A percentile compares a stretch with the other conserved stretches of the same genome.
These are phyloP conservation scores for Bubalus kerabau DNA, from an alignment of 2,113 vertebrate species.

Conservation along the genomic window DNA sequence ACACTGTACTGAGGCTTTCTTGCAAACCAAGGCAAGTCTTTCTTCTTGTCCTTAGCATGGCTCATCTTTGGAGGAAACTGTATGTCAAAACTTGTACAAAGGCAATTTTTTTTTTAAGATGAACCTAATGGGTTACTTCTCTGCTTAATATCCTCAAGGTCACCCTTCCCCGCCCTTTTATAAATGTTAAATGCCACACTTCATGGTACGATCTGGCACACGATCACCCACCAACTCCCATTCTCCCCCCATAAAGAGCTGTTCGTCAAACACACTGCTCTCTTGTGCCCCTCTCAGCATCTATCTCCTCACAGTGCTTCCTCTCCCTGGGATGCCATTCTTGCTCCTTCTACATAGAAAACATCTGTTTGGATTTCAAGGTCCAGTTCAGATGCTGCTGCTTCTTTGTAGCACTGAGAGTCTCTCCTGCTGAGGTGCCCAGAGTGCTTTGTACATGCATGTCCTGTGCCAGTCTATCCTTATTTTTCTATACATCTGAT, in stretches of 20 bases:
- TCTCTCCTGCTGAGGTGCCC: neutral
- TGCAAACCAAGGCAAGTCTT: neutral
- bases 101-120: neutral
- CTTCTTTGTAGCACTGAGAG: fast-evolving
- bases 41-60: neutral
- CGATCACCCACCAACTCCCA: neutral
- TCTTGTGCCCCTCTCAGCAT: neutral
- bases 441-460: neutral
- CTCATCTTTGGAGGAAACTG: neutral
- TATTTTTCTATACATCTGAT: neutral
- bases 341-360: neutral
- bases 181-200: neutral
- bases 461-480: fast-evolving
- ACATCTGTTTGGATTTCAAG: neutral
- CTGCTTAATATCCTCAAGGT: neutral
- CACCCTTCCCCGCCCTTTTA: fast-evolving
- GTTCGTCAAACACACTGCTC: fast-evolving
- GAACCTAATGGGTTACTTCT: neutral
- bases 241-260: too few relatives aligned
- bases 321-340: neutral
- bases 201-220: fast-evolving
- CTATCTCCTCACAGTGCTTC: neutral
- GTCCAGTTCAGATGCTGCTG: too few relatives aligned
- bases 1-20: too few relatives aligned
- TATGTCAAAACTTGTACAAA: neutral